Evolutionary conservation across 2,888 invertebrate genomes (phyloP).

Genomic region (Aspidiotus rigidus): DNA sequence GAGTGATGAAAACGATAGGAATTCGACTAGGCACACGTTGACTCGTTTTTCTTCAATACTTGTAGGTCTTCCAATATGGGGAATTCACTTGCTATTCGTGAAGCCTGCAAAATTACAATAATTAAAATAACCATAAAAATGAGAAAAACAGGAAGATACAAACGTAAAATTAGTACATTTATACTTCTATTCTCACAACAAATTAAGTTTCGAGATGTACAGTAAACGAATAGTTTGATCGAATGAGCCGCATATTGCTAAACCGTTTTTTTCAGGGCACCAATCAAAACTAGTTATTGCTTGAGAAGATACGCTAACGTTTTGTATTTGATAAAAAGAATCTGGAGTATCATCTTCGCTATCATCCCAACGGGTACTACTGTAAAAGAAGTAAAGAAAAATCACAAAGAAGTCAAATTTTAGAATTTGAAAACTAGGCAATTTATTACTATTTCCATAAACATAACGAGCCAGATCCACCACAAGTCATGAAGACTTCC

Average conservation of each 20-base stretch:
- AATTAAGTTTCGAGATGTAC: constrained; percentile 78
- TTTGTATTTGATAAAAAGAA: constrained; percentile 56
- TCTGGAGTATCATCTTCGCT: not conserved
- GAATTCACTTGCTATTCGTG: no score
- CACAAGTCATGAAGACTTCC: constrained; percentile 81
- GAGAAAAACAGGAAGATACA: no score
- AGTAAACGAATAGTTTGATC: constrained; percentile 82
- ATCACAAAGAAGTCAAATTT: not conserved
- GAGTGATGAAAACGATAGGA: no score
- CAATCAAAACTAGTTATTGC: constrained; percentile 85
- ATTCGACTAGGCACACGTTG: no score
- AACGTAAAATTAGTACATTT: no score
- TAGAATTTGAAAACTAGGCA: not conserved
- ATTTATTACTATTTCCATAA: constrained; percentile 84
- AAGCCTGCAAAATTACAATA: no score
- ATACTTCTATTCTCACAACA: constrained; percentile 46
- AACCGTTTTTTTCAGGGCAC: constrained; percentile 80
- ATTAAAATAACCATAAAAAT: no score
- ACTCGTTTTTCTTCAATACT: no score
- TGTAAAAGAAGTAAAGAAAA: constrained; percentile 3
- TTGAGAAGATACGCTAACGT: constrained; percentile 74
- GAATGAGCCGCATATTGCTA: constrained; percentile 80
- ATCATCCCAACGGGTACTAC: constrained; percentile 13
- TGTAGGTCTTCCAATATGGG: no score
- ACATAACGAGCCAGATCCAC: constrained; percentile 79